Evolutionary conservation across 2,797 vertebrate species (phyloP).

Genomic region (Oophaga sylvatica): DNA sequence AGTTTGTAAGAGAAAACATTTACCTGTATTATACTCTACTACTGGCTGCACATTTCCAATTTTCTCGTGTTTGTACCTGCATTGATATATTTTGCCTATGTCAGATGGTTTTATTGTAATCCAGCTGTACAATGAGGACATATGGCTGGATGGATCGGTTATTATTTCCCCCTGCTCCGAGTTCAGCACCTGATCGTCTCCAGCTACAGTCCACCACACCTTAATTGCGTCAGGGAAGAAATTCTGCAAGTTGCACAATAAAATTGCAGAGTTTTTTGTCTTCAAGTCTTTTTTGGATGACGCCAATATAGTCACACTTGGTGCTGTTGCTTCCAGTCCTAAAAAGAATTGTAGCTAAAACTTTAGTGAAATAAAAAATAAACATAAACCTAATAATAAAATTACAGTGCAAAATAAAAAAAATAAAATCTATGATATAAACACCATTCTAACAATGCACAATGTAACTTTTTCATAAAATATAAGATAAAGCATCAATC

Average conservation of each 20-base stretch:
- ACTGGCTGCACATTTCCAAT: neutral
- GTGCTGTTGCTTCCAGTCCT: neutral
- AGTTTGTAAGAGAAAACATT: neutral
- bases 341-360: neutral
- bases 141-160: accelerated
- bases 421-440: too few species aligned
- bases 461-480: too few species aligned
- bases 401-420: too few species aligned
- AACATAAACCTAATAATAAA: neutral
- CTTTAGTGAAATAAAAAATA: too few species aligned
- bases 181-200: neutral
- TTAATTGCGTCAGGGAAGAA: conserved; percentile 77
- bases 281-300: conserved; percentile 23
- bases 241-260: conserved; percentile 73
- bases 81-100: conserved; percentile 54
- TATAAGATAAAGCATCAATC: too few species aligned
- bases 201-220: conserved; percentile 69
- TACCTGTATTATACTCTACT: conserved; percentile 3
- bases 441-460: too few species aligned
- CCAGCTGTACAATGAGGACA: conserved; percentile 72
- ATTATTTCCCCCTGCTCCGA: conserved; percentile 56
- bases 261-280: neutral
- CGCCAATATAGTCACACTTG: conserved; percentile 60
- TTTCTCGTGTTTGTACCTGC: conserved; percentile 63
- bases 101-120: conserved; percentile 65